phyloP scores from a whole-genome alignment of 2,797 vertebrate genomes.

The Botia almorhae region DNA sequence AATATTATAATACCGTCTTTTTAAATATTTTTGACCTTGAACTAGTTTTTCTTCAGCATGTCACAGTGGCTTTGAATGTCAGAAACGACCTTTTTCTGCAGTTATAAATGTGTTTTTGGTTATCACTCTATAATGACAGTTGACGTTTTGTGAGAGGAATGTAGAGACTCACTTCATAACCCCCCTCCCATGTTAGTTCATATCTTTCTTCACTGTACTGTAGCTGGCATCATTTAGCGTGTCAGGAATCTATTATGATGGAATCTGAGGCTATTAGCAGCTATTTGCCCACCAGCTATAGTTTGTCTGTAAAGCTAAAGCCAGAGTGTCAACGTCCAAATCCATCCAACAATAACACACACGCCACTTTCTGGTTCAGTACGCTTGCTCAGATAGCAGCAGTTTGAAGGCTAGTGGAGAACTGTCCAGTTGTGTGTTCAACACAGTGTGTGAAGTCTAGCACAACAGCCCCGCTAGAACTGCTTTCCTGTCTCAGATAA shows the following conservation, averaged over 20 bases:
- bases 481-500: constrained; percentile 58
- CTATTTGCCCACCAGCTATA: constrained; percentile 51
- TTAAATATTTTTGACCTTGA: neutral
- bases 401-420: neutral
- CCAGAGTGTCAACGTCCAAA: constrained; percentile 21
- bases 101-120: constrained; percentile 69
- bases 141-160: constrained; percentile 70
- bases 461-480: constrained; percentile 75
- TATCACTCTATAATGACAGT: constrained; percentile 69
- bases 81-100: constrained; percentile 60
- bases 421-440: neutral
- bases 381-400: neutral
- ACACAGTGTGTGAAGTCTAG: constrained; percentile 46
- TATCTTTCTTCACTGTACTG: constrained; percentile 49
- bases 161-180: constrained; percentile 45
- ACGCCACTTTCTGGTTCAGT: neutral
- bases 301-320: constrained; percentile 3
- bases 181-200: constrained; percentile 55
- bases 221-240: constrained; percentile 64
- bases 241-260: constrained; percentile 60
- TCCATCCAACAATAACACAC: constrained; percentile 25
- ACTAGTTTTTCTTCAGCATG: neutral
- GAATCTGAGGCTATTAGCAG: constrained; percentile 57
- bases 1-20: too few relatives aligned
- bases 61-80: constrained; percentile 53